phyloP scores from a whole-genome alignment of 2,888 invertebrate genomes.

The Troides oblongomaculatus region DNA sequence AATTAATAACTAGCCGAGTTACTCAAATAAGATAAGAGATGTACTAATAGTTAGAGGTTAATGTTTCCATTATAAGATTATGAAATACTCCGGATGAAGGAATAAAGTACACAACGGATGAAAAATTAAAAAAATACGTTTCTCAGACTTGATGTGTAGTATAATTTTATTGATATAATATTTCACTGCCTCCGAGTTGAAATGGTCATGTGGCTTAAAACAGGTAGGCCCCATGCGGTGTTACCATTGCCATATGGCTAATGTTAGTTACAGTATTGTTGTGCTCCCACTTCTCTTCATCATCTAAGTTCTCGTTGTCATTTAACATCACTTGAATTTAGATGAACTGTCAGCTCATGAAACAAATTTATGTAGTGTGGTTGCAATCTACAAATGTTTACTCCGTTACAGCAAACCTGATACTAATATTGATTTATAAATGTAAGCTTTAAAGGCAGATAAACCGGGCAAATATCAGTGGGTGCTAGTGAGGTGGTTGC shows the following conservation, averaged over 20 bases:
- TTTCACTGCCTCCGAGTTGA: no score
- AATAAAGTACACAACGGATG: constrained; percentile 2
- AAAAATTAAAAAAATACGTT: neutral
- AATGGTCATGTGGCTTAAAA: no score
- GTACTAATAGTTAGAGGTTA: constrained; percentile 18
- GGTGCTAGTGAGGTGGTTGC: constrained; percentile 42
- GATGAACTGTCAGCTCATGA: no score
- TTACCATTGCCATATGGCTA: neutral
- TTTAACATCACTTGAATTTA: no score
- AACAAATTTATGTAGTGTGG: no score
- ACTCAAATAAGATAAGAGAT: constrained; percentile 21
- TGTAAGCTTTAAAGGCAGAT: neutral
- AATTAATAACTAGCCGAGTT: constrained; percentile 50
- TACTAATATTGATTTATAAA: neutral
- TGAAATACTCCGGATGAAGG: constrained; percentile 12
- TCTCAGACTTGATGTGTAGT: neutral
- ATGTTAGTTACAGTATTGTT: neutral
- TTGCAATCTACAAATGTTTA: no score
- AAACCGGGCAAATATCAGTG: constrained; percentile 31
- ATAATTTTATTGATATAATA: neutral
- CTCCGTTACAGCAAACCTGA: neutral
- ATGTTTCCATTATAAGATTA: constrained; percentile 20
- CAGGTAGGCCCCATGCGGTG: neutral
- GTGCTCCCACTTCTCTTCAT: neutral
- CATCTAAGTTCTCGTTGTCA: no score